Evolutionary conservation across 2,797 vertebrate species (phyloP), one percentile per base, ranked within the genome.

Genomic region (Falco biarmicus): DNA sequence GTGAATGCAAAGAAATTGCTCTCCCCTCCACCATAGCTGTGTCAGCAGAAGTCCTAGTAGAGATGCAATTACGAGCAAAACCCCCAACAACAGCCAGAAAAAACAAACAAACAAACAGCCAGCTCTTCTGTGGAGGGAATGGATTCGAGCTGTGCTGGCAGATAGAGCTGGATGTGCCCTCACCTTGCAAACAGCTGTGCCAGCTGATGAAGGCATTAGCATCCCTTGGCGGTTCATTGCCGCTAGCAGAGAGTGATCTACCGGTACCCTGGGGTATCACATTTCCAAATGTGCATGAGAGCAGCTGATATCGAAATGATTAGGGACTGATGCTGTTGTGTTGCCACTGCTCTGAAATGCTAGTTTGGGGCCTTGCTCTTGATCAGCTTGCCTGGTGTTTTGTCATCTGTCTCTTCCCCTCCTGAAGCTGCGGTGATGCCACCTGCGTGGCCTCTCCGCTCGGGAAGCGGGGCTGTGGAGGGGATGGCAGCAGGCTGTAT

Each of bases 41-140:
- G 82, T 94, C 96, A 96, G 93, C 95, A 96, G 48, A 75, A 83
- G 69, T 32, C 51, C 48, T 45, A 68, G 31, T 26, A 64, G 81
- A 76, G 86, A 91, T 77, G 87, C 71, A 83, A 16, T 80, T 87
- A 61, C 75, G 89, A 83, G 89, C 64, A 85, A 68, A 94, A 84
- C 39, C 7, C 75, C 64, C 74, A 76, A 45, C 50, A 70, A 45
- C 21, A 24, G 13, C 1, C 5, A n/a, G 70, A 20, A 61, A 57
- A 45, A 45, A 45, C 45, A 71, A 69, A 31, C 26, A 71, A 82
- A 28, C 77, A 51, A 81, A 48, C 29, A 68, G 70, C 75, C 29
- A 64, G 70, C 75, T 84, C 56, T 54, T 66, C 19, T 0, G 0
- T 4, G 18, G 37, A 29, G 78, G 59, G 63, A 80, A 9, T 31